A percentile compares a stretch with the other conserved stretches of the same genome.
These are phyloP conservation scores for Sebastes aleutianus DNA, from an alignment of 2,797 vertebrate species.

Conservation along the genomic window DNA sequence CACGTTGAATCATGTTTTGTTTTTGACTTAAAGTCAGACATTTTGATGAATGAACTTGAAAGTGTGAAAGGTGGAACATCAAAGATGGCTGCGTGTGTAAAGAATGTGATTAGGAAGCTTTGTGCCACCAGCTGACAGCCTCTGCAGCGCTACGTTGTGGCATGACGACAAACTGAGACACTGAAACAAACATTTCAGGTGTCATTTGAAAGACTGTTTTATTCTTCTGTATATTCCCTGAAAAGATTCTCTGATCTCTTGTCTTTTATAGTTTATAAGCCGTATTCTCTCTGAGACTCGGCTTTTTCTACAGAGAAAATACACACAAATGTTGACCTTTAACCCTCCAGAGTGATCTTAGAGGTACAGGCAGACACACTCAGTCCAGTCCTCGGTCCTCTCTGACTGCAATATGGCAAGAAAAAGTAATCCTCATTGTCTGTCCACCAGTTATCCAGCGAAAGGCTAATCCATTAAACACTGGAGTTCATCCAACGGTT, in stretches of 20 bases:
- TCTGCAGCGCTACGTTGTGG: not conserved
- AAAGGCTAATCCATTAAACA: constrained; percentile 66
- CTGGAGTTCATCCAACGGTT: constrained; percentile 59
- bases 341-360: not conserved
- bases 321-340: constrained; percentile 21
- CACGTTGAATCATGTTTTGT: not conserved
- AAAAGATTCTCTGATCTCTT: constrained; percentile 40
- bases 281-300: not conserved
- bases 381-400: not conserved
- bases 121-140: constrained; percentile 46
- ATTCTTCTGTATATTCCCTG: constrained; percentile 8
- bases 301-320: not conserved
- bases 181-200: constrained; percentile 60
- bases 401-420: constrained; percentile 17
- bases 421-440: constrained; percentile 50
- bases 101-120: constrained; percentile 26
- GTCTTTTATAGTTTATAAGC: constrained; percentile 29
- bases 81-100: constrained; percentile 26
- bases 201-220: constrained; percentile 46
- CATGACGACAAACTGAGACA: constrained; percentile 19
- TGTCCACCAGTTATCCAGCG: constrained; percentile 31
- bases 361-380: not conserved
- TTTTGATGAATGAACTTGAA: constrained; percentile 37
- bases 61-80: constrained; percentile 32
- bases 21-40: not conserved